phyloP scores from a whole-genome alignment of 2,113 vertebrate species.

The Daboia siamensis region DNA sequence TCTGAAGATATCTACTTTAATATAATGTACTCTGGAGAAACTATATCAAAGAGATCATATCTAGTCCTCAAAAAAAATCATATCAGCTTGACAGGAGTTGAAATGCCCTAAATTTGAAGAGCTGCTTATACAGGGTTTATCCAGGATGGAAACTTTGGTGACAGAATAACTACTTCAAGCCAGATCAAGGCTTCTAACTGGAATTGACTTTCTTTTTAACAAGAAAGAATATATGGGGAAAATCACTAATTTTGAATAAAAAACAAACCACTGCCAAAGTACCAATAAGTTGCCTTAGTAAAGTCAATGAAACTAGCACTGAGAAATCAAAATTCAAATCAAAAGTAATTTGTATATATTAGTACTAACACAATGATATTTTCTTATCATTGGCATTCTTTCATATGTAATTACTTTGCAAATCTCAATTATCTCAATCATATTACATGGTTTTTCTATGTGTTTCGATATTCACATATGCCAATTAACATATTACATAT shows the following conservation, averaged over 20 bases:
- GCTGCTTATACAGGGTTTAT: neutral
- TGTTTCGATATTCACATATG: neutral
- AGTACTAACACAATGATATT: neutral
- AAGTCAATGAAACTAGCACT: neutral
- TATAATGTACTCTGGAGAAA: neutral
- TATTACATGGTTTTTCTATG: neutral
- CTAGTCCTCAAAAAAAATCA: neutral
- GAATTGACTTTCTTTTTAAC: neutral
- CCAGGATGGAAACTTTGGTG: neutral
- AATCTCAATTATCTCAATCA: neutral
- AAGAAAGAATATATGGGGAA: neutral
- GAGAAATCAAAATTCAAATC: neutral
- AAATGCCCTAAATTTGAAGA: neutral
- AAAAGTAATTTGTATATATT: neutral
- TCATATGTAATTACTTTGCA: neutral
- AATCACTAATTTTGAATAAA: neutral
- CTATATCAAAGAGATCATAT: constrained; percentile 10
- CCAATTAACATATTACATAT: neutral
- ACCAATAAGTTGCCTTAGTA: neutral
- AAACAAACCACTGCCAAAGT: neutral
- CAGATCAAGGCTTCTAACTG: no score
- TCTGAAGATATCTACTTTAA: neutral
- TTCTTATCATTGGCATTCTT: neutral
- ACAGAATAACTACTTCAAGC: neutral
- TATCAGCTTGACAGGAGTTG: neutral